Base-by-base conservation (phyloP, 2,888 invertebrate genomes). In the Eledone cirrhosa region DNA sequence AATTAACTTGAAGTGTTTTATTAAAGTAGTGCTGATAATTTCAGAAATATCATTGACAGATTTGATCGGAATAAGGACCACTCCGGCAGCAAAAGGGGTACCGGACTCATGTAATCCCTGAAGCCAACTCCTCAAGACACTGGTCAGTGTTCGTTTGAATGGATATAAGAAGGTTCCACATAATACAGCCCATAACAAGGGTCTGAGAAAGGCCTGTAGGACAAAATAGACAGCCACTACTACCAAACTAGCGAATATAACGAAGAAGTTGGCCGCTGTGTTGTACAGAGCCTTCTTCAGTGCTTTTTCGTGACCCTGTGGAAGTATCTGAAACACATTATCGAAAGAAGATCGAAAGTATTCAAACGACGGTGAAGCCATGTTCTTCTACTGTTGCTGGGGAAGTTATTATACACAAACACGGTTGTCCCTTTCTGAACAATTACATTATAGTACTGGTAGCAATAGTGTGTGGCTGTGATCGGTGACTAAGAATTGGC, bases 141-240 rank as follows among this genome's bases (percentile, higher is more conserved):
- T 94, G 0, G 96, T 94, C 72, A 98, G 91, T 79, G 93, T 94
- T 81, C 94, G 93, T 91, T 99, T 99, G 88, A 97, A 95, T 0
- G 99, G 99, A 91, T 97, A 97, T n/a, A 99, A 92, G 63, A 98
- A 95, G 0, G 98, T 97, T n/a, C 99, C 99, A 87, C 97, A 96
- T 48, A 99, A 92, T 79, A 97, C 92, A 0, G 99, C 98, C 99
- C 99, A 99, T 85, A 98, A 93, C 78, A 99, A 91, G 0, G 99
- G 98, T 84, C 96, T 95, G 53, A 99, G 94, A 91, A 98, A 98
- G 0, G 97, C 97, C 86, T 96, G 95, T 48, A 98, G 92, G 69
- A 92, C 89, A 82, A 89, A 90, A 84, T 91, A 91, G 2, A 91
- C 90, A 5, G 90, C 89, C 77, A 91, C 83, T 2, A 86, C 87